Conservation (phyloP, 2,113 vertebrate genomes). For the Miniopterus natalensis region DNA sequence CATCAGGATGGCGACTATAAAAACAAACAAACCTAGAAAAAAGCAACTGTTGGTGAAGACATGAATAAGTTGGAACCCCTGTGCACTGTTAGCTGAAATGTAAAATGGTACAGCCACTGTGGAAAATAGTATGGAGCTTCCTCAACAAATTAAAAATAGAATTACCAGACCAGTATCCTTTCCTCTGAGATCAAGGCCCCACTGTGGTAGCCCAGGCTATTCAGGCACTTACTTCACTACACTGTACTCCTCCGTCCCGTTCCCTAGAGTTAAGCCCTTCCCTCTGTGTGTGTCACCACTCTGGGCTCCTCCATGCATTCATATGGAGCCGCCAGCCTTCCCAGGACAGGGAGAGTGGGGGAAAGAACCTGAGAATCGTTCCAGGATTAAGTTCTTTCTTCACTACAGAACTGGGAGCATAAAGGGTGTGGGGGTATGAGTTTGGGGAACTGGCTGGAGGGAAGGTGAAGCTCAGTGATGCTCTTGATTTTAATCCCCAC, state of each 20-base stretch:
- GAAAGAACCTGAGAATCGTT: background rate
- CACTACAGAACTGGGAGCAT: conserved; percentile 61
- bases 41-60: background rate
- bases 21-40: background rate
- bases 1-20: background rate
- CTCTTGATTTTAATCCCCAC: conserved; percentile 70
- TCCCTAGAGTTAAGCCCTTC: conserved; percentile 80
- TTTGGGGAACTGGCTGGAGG: background rate
- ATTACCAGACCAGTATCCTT: conserved; percentile 49
- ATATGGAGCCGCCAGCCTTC: conserved; percentile 68
- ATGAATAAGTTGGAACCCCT: background rate
- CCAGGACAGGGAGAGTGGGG: background rate
- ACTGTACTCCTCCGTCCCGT: conserved; percentile 79
- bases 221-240: conserved; percentile 74
- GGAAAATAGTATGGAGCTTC: background rate
- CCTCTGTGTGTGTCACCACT: conserved; percentile 53
- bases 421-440: conserved; percentile 36
- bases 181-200: conserved; percentile 68
- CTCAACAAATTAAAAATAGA: background rate
- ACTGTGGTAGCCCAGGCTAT: conserved; percentile 74
- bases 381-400: conserved; percentile 49
- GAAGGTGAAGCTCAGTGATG: conserved; percentile 59
- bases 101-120: background rate
- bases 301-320: conserved; percentile 84
- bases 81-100: background rate